phyloP scores from a whole-genome alignment of 2,113 vertebrate species.

The Toxotes chatareus region DNA sequence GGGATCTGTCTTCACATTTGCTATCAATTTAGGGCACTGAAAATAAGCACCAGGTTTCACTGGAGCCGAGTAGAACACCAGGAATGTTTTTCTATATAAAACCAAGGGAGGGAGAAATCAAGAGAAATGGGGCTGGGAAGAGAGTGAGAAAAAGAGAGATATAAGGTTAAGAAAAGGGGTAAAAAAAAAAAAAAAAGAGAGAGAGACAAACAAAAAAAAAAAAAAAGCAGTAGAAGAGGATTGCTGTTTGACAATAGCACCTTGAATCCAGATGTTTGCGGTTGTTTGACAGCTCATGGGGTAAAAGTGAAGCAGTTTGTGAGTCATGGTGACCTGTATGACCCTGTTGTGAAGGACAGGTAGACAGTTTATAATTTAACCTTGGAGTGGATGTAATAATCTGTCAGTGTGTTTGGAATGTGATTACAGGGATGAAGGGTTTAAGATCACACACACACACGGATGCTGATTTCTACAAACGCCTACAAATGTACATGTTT shows the following conservation, averaged over 20 bases:
- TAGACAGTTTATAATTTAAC: conserved; percentile 21
- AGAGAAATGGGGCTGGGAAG: conserved; percentile 37
- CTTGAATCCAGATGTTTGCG: conserved; percentile 76
- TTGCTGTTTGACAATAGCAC: conserved; percentile 55
- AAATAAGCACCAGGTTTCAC: conserved; percentile 86
- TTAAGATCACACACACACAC: not conserved
- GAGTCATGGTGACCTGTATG: conserved; percentile 46
- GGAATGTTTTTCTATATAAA: conserved; percentile 87
- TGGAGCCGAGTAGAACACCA: conserved; percentile 80
- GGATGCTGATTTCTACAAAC: not conserved
- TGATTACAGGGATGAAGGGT: not conserved
- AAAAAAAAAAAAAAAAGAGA: not conserved
- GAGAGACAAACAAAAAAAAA: conserved; percentile 8
- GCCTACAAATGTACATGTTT: conserved; percentile 6
- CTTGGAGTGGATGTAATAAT: conserved; percentile 3
- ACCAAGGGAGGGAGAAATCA: conserved; percentile 61
- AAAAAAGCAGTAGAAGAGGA: conserved; percentile 13
- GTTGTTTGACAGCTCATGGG: conserved; percentile 44
- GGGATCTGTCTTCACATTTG: conserved; percentile 86
- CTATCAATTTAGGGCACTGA: conserved; percentile 87
- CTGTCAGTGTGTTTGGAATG: not conserved
- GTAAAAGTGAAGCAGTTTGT: conserved; percentile 26
- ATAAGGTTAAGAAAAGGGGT: conserved; percentile 30
- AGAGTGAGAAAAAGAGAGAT: conserved; percentile 38
- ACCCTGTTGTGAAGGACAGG: conserved; percentile 29